Conservation (phyloP, 2,113 vertebrate genomes). For the Tragelaphus imberbis region DNA sequence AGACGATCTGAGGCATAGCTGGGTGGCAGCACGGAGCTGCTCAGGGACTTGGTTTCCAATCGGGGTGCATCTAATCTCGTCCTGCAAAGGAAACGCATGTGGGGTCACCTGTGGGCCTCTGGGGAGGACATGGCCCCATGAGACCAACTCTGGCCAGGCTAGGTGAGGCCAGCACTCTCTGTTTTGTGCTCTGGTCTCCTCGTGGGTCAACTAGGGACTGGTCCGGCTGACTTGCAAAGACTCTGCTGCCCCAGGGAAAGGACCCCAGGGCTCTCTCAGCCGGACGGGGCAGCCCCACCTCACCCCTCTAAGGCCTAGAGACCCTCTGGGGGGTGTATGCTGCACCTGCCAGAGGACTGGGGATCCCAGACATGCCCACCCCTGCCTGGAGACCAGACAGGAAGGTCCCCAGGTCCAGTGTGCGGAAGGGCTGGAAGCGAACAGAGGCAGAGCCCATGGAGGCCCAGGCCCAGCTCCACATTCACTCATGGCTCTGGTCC, state of each 20-base stretch:
- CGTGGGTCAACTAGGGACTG: neutral
- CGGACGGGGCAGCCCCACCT: neutral
- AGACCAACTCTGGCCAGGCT: neutral
- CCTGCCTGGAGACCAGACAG: neutral
- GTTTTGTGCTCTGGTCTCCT: neutral
- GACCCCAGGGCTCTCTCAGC: neutral
- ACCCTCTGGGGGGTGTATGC: neutral
- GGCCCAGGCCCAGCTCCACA: neutral
- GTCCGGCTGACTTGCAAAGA: neutral
- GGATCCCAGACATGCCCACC: neutral
- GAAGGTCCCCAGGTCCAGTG: neutral
- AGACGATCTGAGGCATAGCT: constrained; percentile 83
- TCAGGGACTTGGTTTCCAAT: constrained; percentile 87
- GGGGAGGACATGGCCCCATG: rapidly evolving
- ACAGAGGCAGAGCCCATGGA: neutral
- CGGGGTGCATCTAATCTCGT: constrained; percentile 95
- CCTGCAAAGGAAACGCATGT: constrained; percentile 79
- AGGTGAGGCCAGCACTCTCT: neutral
- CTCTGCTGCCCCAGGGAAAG: neutral
- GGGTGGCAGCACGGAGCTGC: constrained; percentile 81
- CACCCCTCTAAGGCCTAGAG: neutral
- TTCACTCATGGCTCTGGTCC: neutral
- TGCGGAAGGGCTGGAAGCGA: neutral
- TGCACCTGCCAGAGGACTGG: neutral
- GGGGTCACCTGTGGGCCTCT: constrained; percentile 35